A percentile compares a stretch with the other conserved stretches of the same genome.
Evolutionary conservation across 2,888 invertebrate species (phyloP).

Genomic region (Lathronympha strigana): DNA sequence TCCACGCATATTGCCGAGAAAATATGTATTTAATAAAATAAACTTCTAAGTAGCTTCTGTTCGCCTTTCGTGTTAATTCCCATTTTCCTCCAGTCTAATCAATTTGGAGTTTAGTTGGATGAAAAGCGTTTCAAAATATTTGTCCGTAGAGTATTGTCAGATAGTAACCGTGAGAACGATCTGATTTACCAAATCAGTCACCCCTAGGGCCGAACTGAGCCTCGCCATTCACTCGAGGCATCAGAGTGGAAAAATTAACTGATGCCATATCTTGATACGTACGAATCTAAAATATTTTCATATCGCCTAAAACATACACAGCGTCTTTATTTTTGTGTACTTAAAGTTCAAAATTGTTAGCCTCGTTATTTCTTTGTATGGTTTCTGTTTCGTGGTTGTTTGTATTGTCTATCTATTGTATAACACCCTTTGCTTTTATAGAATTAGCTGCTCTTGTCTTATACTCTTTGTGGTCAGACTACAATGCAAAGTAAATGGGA

Average conservation of each 20-base stretch:
- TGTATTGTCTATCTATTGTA: slow-evolving; percentile 66
- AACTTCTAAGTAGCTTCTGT: not conserved
- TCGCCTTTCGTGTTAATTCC: not conserved
- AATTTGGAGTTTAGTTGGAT: not conserved
- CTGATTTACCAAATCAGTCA: slow-evolving; percentile 51
- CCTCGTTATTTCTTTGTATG: slow-evolving; percentile 31
- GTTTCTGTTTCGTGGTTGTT: slow-evolving; percentile 45
- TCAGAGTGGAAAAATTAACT: slow-evolving; percentile 78
- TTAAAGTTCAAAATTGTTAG: slow-evolving; percentile 50
- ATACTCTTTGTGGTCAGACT: slow-evolving; percentile 72
- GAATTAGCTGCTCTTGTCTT: slow-evolving; percentile 73
- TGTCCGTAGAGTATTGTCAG: slow-evolving; percentile 26
- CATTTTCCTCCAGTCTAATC: not conserved
- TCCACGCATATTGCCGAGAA: not conserved
- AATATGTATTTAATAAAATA: not conserved
- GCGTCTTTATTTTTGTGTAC: slow-evolving; percentile 43
- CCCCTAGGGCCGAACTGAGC: slow-evolving; percentile 64
- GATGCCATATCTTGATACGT: slow-evolving; percentile 69
- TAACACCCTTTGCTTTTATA: slow-evolving; percentile 77
- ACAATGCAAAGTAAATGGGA: slow-evolving; percentile 64
- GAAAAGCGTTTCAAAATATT: slow-evolving; percentile 16
- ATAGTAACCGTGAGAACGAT: slow-evolving; percentile 63
- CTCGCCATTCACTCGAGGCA: slow-evolving; percentile 71
- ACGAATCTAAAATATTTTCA: slow-evolving; percentile 56
- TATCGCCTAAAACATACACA: slow-evolving; percentile 34